Base-by-base conservation (phyloP, 2,888 invertebrate species). In the Pyrochroa serraticornis region DNA sequence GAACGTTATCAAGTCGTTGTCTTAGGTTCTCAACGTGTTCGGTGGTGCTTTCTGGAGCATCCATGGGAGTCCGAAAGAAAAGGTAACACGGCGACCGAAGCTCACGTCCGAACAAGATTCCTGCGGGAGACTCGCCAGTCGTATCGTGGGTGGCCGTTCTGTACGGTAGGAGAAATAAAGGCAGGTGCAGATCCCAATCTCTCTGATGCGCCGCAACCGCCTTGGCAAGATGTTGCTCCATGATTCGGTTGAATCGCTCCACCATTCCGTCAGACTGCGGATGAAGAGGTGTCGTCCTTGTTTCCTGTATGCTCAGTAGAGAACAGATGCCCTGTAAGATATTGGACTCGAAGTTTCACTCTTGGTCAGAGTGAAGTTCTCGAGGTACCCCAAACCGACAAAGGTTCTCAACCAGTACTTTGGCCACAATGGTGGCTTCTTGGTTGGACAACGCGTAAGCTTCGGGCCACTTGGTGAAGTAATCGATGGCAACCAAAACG, bases 241-340 rank as follows among this genome's bases (percentile, higher is more conserved):
- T 22, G 22, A 42, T 58, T 56, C 55, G 36, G 53, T 61, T 41
- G 35, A 42, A 60, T 51, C 66, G 49, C 22, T 71, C 71, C 3
- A 71, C 66, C 65, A 71, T 70, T 32, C 71, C 71, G 44, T 72
- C 68, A 3, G 69, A 71, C 14, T 71, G 71, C 2, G 72, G 67
- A 49, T 68, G 67, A 6, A 71, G 43, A 5, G 70, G 55, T 1
- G 72, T 72, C n/a, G 70, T 70, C 43, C 69, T 58, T 8, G 65
- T 72, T 38, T 72, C 69, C 0, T 48, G 33, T 3, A 71, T 66
- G 2, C 62, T 62, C n/a, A 72, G 30, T 8, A 64, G 32, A 7
- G 56, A 32, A 32, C 65, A 54, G 34, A 66, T 14, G 10, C 69
- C 65, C 47, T 66, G 52, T 42, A 69, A 68, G 2, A 73, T 8